These are phyloP conservation scores for Rambutsinella grinnellia DNA, from an alignment of 2,888 invertebrate genomes.

Conservation along the genomic window DNA sequence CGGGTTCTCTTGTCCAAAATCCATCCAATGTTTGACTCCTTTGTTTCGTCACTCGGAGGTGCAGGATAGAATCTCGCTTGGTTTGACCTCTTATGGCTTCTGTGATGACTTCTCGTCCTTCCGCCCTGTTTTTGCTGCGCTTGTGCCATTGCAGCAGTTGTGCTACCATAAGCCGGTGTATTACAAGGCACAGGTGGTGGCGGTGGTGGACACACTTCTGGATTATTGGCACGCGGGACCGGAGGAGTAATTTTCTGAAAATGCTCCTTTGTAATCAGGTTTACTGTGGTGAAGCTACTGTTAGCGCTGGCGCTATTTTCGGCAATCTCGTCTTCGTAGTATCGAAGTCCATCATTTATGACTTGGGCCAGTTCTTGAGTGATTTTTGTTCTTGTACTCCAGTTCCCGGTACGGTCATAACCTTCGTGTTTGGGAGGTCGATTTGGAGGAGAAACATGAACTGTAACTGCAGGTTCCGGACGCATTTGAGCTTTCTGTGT, in stretches of 20 bases:
- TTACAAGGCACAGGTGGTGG: constrained; percentile 61
- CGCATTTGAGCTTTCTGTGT: constrained; percentile 77
- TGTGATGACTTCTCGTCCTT: constrained; percentile 12
- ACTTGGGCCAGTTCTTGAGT: constrained; percentile 94
- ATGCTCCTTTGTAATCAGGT: constrained; percentile 87
- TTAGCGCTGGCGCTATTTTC: constrained; percentile 35
- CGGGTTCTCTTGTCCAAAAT: constrained; percentile 81
- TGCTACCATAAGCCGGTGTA: constrained; percentile 53
- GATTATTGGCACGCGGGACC: constrained; percentile 77
- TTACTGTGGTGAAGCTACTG: constrained; percentile 72
- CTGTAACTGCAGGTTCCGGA: constrained; percentile 27
- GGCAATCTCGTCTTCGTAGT: constrained; percentile 92
- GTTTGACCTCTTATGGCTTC: constrained; percentile 20
- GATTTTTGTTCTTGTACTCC: constrained; percentile 91
- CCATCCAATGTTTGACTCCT: constrained; percentile 97
- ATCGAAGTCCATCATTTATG: constrained; percentile 96
- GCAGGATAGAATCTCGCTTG: constrained; percentile 44
- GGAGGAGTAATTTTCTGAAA: constrained; percentile 84
- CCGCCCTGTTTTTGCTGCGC: neutral
- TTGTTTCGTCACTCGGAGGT: constrained; percentile 67
- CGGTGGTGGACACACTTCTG: constrained; percentile 80
- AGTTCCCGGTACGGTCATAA: constrained; percentile 91
- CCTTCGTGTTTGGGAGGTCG: constrained; percentile 86
- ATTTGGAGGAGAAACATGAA: constrained; percentile 66
- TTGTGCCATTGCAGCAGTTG: constrained; percentile 12